A percentile compares a stretch with the other conserved stretches of the same genome.
Conservation (phyloP, 2,797 vertebrate genomes). For the Melanotaenia trifasciata region DNA sequence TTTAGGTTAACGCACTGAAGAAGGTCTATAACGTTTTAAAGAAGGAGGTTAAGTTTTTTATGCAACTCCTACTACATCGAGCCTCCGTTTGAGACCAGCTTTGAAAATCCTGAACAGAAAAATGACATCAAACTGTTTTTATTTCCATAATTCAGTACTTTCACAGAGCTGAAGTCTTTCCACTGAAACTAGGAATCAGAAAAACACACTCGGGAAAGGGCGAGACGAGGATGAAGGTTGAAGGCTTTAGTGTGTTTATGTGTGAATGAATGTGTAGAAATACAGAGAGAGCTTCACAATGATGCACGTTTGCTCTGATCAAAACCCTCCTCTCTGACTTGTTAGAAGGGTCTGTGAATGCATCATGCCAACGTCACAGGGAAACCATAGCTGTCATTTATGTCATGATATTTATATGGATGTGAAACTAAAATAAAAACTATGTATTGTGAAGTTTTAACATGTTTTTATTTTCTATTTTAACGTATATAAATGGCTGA, state of each 20-base stretch:
- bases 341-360: conserved; percentile 45
- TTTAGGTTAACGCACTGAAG: too few relatives aligned
- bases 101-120: neutral
- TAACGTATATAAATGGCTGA: conserved; percentile 17
- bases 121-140: neutral
- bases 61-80: neutral
- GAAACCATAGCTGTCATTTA: conserved; percentile 58
- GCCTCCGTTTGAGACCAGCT: neutral
- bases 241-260: neutral
- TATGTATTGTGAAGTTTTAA: conserved; percentile 56
- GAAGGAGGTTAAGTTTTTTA: too few relatives aligned
- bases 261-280: neutral
- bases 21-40: too few relatives aligned
- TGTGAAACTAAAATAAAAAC: conserved; percentile 61
- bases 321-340: conserved; percentile 34
- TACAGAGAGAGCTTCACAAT: conserved; percentile 39
- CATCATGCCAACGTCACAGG: conserved; percentile 29
- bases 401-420: conserved; percentile 66
- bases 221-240: too few relatives aligned
- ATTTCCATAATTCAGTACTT: neutral
- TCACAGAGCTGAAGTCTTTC: neutral
- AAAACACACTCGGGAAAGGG: neutral
- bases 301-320: conserved; percentile 8
- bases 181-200: neutral
- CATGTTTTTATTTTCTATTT: conserved; percentile 48